A percentile compares a stretch with the other conserved stretches of the same genome.
Conservation (phyloP, 2,797 vertebrate genomes). For the Enteromius viviparus region DNA sequence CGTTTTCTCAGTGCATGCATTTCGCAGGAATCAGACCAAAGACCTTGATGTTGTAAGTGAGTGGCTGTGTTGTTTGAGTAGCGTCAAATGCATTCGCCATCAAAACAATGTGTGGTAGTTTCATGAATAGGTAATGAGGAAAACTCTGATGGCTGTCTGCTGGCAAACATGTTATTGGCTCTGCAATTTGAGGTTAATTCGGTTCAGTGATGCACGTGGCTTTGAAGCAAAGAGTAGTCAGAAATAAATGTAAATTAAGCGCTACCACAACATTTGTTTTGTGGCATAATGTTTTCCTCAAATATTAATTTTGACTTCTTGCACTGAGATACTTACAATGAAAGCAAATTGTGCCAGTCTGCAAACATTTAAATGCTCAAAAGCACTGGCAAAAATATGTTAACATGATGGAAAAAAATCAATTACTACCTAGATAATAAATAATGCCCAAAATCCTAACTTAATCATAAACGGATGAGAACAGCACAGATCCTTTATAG, state of each 20-base stretch:
- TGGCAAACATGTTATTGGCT: neutral
- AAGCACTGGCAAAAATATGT: neutral
- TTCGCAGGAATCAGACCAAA: neutral
- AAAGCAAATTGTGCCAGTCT: neutral
- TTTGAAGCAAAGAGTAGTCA: neutral
- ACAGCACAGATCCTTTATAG: neutral
- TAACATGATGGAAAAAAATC: neutral
- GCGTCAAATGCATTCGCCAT: neutral
- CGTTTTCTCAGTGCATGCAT: neutral
- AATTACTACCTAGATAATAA: neutral
- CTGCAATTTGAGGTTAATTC: neutral
- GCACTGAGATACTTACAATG: neutral
- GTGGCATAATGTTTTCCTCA: neutral
- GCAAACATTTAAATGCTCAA: neutral
- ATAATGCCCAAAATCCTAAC: neutral
- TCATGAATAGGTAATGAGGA: constrained; percentile 8
- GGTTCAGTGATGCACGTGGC: too few relatives aligned
- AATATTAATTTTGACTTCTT: neutral
- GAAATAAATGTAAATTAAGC: neutral
- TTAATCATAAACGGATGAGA: neutral
- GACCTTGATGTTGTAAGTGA: neutral
- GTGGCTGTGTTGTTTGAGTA: neutral
- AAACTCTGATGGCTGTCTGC: neutral
- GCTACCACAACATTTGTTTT: neutral
- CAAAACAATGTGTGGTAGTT: neutral